Percentiles rank a stretch among this genome's conserved stretches.
phyloP scores from a whole-genome alignment of 2,113 vertebrate species.

The Colossoma macropomum region DNA sequence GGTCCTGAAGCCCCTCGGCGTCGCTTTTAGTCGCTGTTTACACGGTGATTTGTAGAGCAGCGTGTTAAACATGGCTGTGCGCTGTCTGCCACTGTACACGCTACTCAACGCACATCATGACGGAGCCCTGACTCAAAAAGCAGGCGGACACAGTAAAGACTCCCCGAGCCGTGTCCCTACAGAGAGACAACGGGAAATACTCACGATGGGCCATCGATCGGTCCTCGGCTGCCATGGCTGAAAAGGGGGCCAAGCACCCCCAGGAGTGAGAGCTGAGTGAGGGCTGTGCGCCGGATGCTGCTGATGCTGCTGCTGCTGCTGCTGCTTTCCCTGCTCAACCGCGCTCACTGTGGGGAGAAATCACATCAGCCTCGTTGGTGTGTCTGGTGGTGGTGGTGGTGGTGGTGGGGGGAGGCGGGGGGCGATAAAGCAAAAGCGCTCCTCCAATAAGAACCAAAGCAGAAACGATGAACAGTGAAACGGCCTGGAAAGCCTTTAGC shows the following conservation, averaged over 20 bases:
- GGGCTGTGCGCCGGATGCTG: constrained; percentile 51
- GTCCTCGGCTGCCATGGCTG: constrained; percentile 70
- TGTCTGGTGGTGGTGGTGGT: neutral
- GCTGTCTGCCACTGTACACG: constrained; percentile 48
- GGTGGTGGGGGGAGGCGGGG: neutral
- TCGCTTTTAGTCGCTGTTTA: constrained; percentile 8
- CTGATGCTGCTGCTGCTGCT: constrained; percentile 57
- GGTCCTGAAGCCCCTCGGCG: neutral
- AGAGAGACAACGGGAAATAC: constrained; percentile 55
- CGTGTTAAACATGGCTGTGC: constrained; percentile 66
- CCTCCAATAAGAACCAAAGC: neutral
- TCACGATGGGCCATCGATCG: constrained; percentile 70
- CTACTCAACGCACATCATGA: constrained; percentile 21
- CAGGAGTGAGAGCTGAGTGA: constrained; percentile 45
- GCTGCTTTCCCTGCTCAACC: constrained; percentile 47
- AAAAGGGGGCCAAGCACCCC: constrained; percentile 44
- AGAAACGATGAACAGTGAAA: neutral
- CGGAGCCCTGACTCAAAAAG: constrained; percentile 21
- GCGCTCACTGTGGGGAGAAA: constrained; percentile 62
- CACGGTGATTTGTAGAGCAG: constrained; percentile 45
- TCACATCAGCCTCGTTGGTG: constrained; percentile 42
- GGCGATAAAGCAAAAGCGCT: neutral
- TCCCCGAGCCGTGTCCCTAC: neutral
- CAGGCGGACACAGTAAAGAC: neutral
- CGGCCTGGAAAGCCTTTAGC: too few species aligned